A percentile compares a stretch with the other conserved stretches of the same genome.
Evolutionary conservation across 1,140 invertebrate species (phyloP).

Genomic region (Pinna nobilis): DNA sequence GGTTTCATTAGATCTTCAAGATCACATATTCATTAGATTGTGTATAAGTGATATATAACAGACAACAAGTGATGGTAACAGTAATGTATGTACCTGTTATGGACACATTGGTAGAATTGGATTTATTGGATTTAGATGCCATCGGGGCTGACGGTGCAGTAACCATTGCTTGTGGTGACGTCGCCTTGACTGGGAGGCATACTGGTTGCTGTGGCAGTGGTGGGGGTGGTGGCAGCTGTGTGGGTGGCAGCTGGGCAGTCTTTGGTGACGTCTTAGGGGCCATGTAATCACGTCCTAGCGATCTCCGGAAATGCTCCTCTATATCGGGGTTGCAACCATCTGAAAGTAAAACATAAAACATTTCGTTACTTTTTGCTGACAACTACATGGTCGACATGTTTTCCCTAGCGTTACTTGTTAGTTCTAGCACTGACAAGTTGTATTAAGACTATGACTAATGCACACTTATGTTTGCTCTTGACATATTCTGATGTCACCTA

Average conservation of each 20-base stretch:
- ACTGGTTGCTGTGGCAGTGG: conserved; percentile 24
- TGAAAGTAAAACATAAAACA: conserved; percentile 25
- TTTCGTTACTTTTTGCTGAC: too few species aligned
- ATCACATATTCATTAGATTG: too few species aligned
- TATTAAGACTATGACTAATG: too few species aligned
- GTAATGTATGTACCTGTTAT: conserved; percentile 52
- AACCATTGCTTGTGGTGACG: conserved; percentile 13
- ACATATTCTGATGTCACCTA: too few species aligned
- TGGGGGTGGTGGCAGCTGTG: conserved; percentile 27
- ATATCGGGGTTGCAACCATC: conserved; percentile 86
- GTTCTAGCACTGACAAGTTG: too few species aligned
- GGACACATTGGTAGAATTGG: conserved; percentile 48
- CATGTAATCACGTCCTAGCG: conserved; percentile 85
- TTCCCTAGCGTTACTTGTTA: too few species aligned
- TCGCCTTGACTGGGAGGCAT: neutral
- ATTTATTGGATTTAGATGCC: conserved; percentile 1
- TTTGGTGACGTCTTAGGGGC: conserved; percentile 42
- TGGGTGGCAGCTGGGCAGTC: conserved; percentile 24
- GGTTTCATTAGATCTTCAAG: too few species aligned
- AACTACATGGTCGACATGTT: too few species aligned
- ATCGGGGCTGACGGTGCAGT: neutral
- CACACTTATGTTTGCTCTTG: too few species aligned
- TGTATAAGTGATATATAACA: too few species aligned
- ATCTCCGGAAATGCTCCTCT: conserved; percentile 96
- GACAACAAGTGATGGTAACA: too few species aligned